These are phyloP conservation scores for Bolinopsis microptera DNA, from an alignment of 37 sponge, comb jelly and placozoan genomes.

Conservation along the genomic window DNA sequence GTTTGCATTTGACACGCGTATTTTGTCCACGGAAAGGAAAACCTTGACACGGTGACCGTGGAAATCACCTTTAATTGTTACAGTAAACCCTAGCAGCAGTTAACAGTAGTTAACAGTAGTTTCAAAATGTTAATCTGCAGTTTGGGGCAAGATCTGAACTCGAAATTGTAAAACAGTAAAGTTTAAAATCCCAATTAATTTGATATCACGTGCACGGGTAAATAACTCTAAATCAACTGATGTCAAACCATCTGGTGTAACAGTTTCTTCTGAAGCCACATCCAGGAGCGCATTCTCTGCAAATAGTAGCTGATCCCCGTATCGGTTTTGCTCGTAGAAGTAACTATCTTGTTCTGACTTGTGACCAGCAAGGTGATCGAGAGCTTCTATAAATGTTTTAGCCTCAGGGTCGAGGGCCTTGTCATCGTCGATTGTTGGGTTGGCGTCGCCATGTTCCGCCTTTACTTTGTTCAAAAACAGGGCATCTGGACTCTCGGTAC, in stretches of 20 bases:
- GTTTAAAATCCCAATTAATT: too few relatives aligned
- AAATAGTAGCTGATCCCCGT: constrained; percentile 37
- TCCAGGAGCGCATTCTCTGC: background rate
- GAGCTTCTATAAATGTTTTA: constrained; percentile 12
- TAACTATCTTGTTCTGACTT: constrained; percentile 43
- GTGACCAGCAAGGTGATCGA: constrained; percentile 8
- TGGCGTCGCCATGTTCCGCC: background rate
- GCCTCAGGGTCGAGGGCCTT: background rate
- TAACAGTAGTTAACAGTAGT: too few relatives aligned
- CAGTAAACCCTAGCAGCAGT: too few relatives aligned
- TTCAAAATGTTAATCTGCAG: too few relatives aligned
- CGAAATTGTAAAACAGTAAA: too few relatives aligned
- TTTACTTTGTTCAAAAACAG: background rate
- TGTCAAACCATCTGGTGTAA: constrained; percentile 25
- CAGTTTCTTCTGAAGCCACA: constrained; percentile 49
- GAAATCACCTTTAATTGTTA: too few relatives aligned
- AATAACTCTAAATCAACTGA: too few relatives aligned
- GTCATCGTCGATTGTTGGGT: background rate
- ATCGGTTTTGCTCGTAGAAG: constrained; percentile 46
- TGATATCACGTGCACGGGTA: too few relatives aligned
- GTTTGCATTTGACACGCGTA: too few relatives aligned
- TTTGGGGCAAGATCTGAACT: too few relatives aligned
- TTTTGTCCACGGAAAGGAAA: too few relatives aligned
- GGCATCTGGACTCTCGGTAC: constrained; percentile 16
- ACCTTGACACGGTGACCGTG: too few relatives aligned